Conservation (phyloP, 2,113 vertebrate species). For the Lepisosteus oculatus region DNA sequence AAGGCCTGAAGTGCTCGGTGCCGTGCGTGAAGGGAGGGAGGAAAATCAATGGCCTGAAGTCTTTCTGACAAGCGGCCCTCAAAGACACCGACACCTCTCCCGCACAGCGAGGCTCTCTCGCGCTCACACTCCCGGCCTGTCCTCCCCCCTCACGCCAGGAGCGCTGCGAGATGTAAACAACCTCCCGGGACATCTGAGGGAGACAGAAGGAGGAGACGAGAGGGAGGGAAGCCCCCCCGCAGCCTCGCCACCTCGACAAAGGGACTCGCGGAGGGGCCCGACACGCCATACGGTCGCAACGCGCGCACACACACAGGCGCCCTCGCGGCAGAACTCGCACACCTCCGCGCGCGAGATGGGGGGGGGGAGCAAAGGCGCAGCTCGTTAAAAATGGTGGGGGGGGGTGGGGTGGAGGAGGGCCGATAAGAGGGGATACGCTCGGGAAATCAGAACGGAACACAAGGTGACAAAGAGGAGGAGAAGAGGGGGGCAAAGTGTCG, state of each 20-base stretch:
- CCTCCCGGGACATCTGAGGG: constrained; percentile 18
- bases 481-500: too few relatives aligned
- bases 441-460: neutral
- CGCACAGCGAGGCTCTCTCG: constrained; percentile 23
- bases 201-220: constrained; percentile 20
- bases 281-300: too few relatives aligned
- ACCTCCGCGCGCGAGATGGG: neutral
- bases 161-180: constrained; percentile 59
- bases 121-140: constrained; percentile 8
- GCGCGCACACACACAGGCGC: too few relatives aligned
- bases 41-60: constrained; percentile 40
- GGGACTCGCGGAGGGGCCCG: too few relatives aligned
- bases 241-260: too few relatives aligned
- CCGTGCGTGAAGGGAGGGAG: neutral
- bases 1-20: neutral
- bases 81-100: constrained; percentile 50
- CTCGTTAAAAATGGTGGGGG: neutral
- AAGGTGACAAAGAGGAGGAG: neutral
- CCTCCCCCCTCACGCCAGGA: constrained; percentile 26
- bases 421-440: neutral
- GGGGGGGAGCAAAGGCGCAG: neutral
- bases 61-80: constrained; percentile 50
- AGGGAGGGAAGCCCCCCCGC: neutral
- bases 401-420: neutral
- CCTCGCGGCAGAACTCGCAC: too few relatives aligned